Base-by-base conservation (phyloP, 1,140 invertebrate species). In the Drosophila nigromelanica region DNA sequence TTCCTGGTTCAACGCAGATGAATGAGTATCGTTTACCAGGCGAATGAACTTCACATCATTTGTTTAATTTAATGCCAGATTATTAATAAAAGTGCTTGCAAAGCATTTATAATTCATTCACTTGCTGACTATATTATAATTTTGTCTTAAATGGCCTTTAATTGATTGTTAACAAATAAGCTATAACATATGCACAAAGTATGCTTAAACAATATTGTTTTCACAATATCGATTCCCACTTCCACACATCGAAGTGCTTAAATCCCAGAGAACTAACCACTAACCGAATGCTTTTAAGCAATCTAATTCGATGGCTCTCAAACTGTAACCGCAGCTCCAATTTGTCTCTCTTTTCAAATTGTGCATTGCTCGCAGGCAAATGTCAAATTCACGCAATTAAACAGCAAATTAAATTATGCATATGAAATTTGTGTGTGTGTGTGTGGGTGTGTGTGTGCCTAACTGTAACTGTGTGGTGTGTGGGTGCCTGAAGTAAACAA, bases 331-430 rank as follows among this genome's bases (percentile, higher is more conserved):
- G 18, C 55, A 39, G 48, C 15, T 50, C 33, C 58, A 66, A 67
- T 59, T 37, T 51, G 54, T 67, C 64, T 67, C 14, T 50, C 14
- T 50, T 39, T 59, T 42, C 8, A 39, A 59, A 62, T 58, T 51
- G 37, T 61, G 61, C 62, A 68, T 81, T n/a, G 67, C 71, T 87
- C 61, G 66, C 74, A 75, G 81, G 69, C 74, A 79, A 68, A 83
- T 82, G 78, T 80, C 63, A 40, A 85, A 85, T 85, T 59, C 80
- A 81, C 78, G 81, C 81, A 86, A 87, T 87, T 81, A 83, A 87
- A 87, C 82, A 86, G 73, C 70, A 87, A 86, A 86, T 86, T 86
- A 66, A 86, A 86, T 85, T 87, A 85, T 85, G 81, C 81, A 85
- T 81, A 78, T 64, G 78, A 87, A 81, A 85, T 87, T 70, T 39